Base-by-base conservation (phyloP, 1,140 invertebrate genomes). In the Leptopilina clavipes region DNA sequence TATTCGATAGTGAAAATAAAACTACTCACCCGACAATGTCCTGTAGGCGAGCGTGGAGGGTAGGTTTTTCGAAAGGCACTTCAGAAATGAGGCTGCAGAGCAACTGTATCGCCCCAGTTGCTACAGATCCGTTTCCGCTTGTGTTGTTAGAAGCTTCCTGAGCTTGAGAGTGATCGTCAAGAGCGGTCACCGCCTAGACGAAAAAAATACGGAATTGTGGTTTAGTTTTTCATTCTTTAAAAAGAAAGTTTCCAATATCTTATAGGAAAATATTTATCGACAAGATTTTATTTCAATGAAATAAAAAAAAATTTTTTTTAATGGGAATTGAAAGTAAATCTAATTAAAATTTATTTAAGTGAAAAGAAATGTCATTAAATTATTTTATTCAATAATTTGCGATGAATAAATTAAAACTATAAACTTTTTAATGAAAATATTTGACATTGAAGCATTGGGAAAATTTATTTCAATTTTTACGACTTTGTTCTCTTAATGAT, bases 1-100 rank as follows among this genome's bases (percentile, higher is more conserved):
- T 71, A 45, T 44, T 17, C 25, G 25, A 22, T 31, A 65, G 59
- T 25, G 22, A 65, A 65, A 65, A 56, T 56, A 75, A 7, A 76
- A 87, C 88, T 90, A 87, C 88, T 90, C 79, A 90, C 89, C 88
- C 88, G n/a, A 85, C 84, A 71, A 90, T 86, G 79, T 90, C 89
- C 76, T 89, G 89, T 19, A 90, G 79, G 14, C 89, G 87, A 73
- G 79, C 84, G 76, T 90, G 89, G 37, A 88, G 82, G 48, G 73
- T 70, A 56, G 78, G 74, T 79, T 88, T 89, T 52, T 90, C 87
- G 71, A 87, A 87, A 22, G 87, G 85, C 70, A 84, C 84, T 83
- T 88, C 89, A 9, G 88, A 86, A 77, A 90, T 82, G 77, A 90
- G 81, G 75, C 85, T 84, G 82, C 89, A 90, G 25, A 90, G 86